Base-by-base conservation (phyloP, 2,113 vertebrate species). In the Psilopsiagon aymara region DNA sequence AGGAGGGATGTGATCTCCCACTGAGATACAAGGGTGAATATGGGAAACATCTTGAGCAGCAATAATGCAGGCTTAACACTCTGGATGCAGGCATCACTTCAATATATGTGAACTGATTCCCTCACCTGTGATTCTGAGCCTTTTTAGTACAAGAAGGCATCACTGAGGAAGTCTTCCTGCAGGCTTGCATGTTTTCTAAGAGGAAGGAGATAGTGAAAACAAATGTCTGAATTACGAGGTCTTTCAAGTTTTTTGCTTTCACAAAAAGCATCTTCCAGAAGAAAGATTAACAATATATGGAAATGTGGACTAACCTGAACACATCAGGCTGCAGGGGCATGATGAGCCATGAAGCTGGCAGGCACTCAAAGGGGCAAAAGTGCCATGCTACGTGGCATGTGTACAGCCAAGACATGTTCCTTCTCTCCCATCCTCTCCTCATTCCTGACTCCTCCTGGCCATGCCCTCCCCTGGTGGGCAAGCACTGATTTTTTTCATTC, bases 331-430 rank as follows among this genome's bases (percentile, higher is more conserved):
- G 69, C 81, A 86, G 49, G 52, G 21, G 25, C 11, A 75, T 0
- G 0, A 52, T 0, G 1, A 60, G 59, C 25, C 44, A 47, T 0
- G 1, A 41, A 82, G 24, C 51, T 31, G 20, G 24, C n/a, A 63
- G 51, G 28, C 20, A 46, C 47, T 14, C 6, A 3, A 43, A 15
- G 29, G 31, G 29, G 7, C 2, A 1, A 66, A 59, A 35, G 49
- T n/a, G 43, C 37, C 3, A 0, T 27, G 33, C 35, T 41, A 18
- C 0, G 0, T 51, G 43, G 13, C 43, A 25, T 2, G 8, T 7
- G 37, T 31, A 57, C 2, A 0, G 28, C 17, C 20, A 1, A 2
- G 2, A 44, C 4, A 7, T 33, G 18, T 43, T 49, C 47, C 47
- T 55, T 39, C 18, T 6, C 2, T 41, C 35, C 28, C 60, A 31